A percentile compares a stretch with the other conserved stretches of the same genome.
phyloP scores from a whole-genome alignment of 2,113 vertebrate species.

The Quiscalus mexicanus region DNA sequence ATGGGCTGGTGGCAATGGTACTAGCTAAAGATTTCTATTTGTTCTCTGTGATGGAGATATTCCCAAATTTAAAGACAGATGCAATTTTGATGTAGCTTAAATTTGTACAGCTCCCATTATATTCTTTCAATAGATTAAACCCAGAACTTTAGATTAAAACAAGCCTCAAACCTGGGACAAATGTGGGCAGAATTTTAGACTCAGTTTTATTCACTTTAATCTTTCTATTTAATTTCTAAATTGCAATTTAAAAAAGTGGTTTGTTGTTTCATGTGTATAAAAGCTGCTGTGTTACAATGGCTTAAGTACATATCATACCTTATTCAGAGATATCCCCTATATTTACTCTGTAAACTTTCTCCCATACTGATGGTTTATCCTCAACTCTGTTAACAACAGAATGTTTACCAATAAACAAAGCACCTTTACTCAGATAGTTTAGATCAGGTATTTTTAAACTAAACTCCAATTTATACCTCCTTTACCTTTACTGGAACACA shows the following conservation, averaged over 20 bases:
- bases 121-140: neutral
- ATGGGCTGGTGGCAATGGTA: neutral
- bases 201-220: neutral
- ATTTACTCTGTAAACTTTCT: neutral
- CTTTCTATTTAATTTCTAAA: neutral
- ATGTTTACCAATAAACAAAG: neutral
- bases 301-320: neutral
- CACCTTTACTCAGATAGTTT: neutral
- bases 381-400: neutral
- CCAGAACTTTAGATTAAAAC: neutral
- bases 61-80: neutral
- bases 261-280: neutral
- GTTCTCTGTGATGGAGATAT: neutral
- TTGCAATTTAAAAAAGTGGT: neutral
- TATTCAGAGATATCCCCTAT: neutral
- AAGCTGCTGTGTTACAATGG: neutral
- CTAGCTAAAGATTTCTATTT: neutral
- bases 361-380: neutral
- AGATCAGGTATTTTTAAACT: neutral
- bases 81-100: neutral
- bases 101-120: neutral
- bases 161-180: neutral
- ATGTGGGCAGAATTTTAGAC: neutral
- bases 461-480: neutral
- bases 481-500: slow-evolving; percentile 40